Evolutionary conservation across 2,888 invertebrate species (phyloP), one percentile per base, ranked within the genome.

Genomic region (Leistus spinibarbis): DNA sequence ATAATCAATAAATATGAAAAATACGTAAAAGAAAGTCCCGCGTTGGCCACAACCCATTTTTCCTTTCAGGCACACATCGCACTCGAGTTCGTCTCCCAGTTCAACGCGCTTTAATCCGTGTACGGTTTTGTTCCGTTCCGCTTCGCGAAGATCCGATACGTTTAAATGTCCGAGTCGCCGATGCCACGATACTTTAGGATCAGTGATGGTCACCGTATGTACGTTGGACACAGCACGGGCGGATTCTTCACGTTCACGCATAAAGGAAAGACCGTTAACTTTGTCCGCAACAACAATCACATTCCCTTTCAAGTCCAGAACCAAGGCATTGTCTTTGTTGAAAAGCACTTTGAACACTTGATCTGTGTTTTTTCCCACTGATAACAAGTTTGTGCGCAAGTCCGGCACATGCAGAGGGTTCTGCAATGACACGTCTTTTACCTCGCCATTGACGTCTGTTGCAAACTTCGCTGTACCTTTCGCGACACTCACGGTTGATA

Each of bases 21-120:
- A n/a, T n/a, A n/a, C n/a, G n/a, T n/a, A n/a, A n/a, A n/a, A n/a
- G n/a, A n/a, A n/a, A n/a, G n/a, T n/a, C n/a, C n/a, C n/a, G n/a
- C n/a, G n/a, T n/a, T n/a, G n/a, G n/a, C n/a, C n/a, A n/a, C n/a
- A n/a, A n/a, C n/a, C n/a, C n/a, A n/a, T n/a, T 56, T 78, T 78
- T 20, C 76, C 77, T 5, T 65, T 60, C n/a, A 76, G 23, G 57
- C 76, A 78, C 16, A 69, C 56, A 7, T 77, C 74, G 54, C 76
- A 78, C 1, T 72, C 16, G 20, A 77, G 73, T 56, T 77, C 66
- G 0, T 53, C 68, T 4, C 62, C 17, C 23, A 27, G 20, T 53
- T 78, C 70, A 3, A 65, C 54, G 2, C 77, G n/a, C 27, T 76
- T 66, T 9, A 76, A 69, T 9, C 77, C 78, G 1, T 19, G 20